phyloP scores from a whole-genome alignment of 2,888 invertebrate genomes.

The Tinea pellionella region DNA sequence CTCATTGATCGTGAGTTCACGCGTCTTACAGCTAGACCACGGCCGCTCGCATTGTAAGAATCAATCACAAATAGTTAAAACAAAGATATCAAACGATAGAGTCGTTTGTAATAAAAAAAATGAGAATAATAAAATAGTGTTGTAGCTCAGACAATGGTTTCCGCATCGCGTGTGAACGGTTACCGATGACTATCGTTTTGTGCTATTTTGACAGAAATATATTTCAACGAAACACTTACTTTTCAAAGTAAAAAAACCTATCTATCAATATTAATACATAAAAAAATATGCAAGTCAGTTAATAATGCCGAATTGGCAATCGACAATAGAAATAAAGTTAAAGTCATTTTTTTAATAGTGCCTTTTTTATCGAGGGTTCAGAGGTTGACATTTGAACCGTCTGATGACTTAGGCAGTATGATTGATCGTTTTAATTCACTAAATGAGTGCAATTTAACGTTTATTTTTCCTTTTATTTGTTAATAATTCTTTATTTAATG shows the following conservation, averaged over 20 bases:
- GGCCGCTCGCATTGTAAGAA: neutral
- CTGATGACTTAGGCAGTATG: constrained; percentile 65
- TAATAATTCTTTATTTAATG: constrained; percentile 34
- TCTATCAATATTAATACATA: constrained; percentile 70
- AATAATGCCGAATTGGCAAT: constrained; percentile 68
- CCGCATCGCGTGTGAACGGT: constrained; percentile 46
- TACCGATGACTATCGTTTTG: constrained; percentile 51
- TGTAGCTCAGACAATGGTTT: constrained; percentile 41
- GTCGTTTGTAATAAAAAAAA: too few relatives aligned
- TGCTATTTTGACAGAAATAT: constrained; percentile 36
- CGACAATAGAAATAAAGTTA: constrained; percentile 69
- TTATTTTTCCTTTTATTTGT: constrained; percentile 45
- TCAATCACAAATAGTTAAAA: neutral
- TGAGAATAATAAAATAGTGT: constrained; percentile 29
- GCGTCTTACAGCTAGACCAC: too few relatives aligned
- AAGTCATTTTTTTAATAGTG: constrained; percentile 70
- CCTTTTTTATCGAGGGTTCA: constrained; percentile 57
- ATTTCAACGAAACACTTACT: neutral
- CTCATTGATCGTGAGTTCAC: too few relatives aligned
- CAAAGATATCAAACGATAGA: constrained; percentile 33
- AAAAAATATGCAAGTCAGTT: constrained; percentile 70
- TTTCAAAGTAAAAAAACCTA: constrained; percentile 42
- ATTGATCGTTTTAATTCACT: constrained; percentile 63
- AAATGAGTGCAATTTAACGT: constrained; percentile 68
- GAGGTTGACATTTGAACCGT: constrained; percentile 68